Evolutionary conservation across 2,113 vertebrate genomes (phyloP), one percentile per base, ranked within the genome.

Genomic region (Melanostigma gelatinosum): DNA sequence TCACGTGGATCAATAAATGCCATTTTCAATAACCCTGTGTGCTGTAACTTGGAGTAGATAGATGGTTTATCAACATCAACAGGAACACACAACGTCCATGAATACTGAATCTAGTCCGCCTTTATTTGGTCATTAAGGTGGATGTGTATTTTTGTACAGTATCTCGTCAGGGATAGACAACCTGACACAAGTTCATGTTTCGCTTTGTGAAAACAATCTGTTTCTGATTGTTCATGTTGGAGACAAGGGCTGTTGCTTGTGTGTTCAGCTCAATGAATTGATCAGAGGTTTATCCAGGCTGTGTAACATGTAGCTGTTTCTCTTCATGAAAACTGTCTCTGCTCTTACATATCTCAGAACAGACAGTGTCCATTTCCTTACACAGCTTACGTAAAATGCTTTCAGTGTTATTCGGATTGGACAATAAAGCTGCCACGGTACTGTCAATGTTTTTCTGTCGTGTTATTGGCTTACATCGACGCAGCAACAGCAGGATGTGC

Each of bases 21-120:
- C 4, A 66, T 87, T 69, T 78, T 58, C 54, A 74, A 63, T 81
- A 75, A 83, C 75, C 57, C 70, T 73, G 66, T 80, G 83, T 75
- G 57, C 67, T 66, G 22, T 13, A 58, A 80, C 36, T 16, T 48
- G 46, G 46, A 48, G 13, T 24, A 62, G 18, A 68, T 27, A 62
- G 18, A 68, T 36, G 73, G 34, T 76, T 72, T 52, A 55, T 6
- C 13, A n/a, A 62, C 34, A 34, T 58, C 60, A 54, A 8, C 40
- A 24, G 24, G 66, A 38, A 16, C 55, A 20, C 38, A 29, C 58
- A 71, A n/a, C 36, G 46, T 32, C 66, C 38, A 52, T 36, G 22
- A 50, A 36, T 24, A 10, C 44, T 73, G 32, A 36, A 57, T 27
- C 34, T 38, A 32, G 34, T 69, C 64, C 7, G 4, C n/a, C 20